Conservation (phyloP, 2,888 invertebrate genomes). For the Hartigia nigra region DNA sequence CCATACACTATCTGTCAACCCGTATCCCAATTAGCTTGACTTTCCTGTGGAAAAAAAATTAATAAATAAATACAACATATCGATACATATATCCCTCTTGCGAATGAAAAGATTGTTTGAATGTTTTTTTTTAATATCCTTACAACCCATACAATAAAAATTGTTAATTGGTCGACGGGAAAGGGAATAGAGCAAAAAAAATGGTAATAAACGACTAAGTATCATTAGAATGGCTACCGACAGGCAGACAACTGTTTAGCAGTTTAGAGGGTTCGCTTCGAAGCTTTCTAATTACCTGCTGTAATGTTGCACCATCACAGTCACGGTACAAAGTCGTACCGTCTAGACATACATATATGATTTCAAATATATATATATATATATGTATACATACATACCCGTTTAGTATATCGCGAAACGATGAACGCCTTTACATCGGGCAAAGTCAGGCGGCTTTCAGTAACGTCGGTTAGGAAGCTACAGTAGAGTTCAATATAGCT, state of each 20-base stretch:
- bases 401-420: not conserved
- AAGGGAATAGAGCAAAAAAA: not conserved
- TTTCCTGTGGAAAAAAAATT: not conserved
- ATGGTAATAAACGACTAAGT: not conserved
- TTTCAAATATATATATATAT: not conserved
- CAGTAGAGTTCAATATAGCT: not conserved
- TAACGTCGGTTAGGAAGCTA: not conserved
- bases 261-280: slow-evolving; percentile 8
- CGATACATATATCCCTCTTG: not conserved
- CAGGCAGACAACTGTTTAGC: not conserved
- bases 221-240: not conserved
- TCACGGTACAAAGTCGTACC: slow-evolving; percentile 1
- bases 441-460: not conserved
- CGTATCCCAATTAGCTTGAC: not conserved
- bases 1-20: not conserved
- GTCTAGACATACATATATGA: not conserved
- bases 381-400: too few relatives aligned
- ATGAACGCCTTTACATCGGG: not conserved
- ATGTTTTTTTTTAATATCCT: not conserved
- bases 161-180: not conserved
- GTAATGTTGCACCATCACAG: not conserved
- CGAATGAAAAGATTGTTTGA: not conserved
- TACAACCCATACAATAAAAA: not conserved
- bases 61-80: not conserved
- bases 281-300: slow-evolving; percentile 12